Evolutionary conservation across 2,888 invertebrate genomes (phyloP).

Genomic region (Serripes groenlandicus): DNA sequence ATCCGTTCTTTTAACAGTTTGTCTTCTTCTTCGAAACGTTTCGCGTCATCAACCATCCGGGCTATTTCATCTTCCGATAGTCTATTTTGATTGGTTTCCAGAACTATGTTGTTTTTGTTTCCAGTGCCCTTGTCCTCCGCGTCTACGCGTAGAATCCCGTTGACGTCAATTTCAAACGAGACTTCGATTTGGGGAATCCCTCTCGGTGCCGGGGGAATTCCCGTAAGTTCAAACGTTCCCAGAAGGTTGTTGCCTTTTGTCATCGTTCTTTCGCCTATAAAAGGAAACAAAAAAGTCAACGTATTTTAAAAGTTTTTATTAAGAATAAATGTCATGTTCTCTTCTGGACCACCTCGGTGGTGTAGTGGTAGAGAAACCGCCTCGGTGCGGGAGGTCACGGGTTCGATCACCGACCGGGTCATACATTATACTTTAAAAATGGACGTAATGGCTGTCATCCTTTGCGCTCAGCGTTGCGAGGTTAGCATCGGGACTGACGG

Average conservation of each 20-base stretch:
- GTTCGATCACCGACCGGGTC: too few species aligned
- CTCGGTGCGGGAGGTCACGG: too few species aligned
- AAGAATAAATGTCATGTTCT: too few species aligned
- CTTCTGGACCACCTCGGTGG: too few species aligned
- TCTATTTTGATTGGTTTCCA: slow-evolving; percentile 99
- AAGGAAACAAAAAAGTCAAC: too few species aligned
- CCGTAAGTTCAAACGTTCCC: slow-evolving; percentile 99
- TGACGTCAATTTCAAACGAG: slow-evolving; percentile 88
- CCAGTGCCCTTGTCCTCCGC: slow-evolving; percentile 99
- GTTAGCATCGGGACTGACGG: too few species aligned
- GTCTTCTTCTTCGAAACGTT: slow-evolving; percentile 99
- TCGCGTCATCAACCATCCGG: slow-evolving; percentile 99
- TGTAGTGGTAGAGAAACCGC: too few species aligned
- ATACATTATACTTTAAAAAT: too few species aligned
- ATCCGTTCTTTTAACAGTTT: slow-evolving; percentile 94
- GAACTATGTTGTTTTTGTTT: slow-evolving; percentile 99
- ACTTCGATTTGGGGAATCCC: slow-evolving; percentile 87
- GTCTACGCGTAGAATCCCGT: slow-evolving; percentile 89
- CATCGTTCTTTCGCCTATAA: slow-evolving; percentile 96
- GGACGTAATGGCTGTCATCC: too few species aligned
- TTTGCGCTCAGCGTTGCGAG: too few species aligned
- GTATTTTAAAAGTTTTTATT: too few species aligned
- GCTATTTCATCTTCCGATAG: slow-evolving; percentile 99
- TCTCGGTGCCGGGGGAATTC: slow-evolving; percentile 93
- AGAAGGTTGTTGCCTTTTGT: slow-evolving; percentile 99